These are phyloP conservation scores for Mycteria americana DNA, from an alignment of 2,797 vertebrate genomes.

Conservation along the genomic window DNA sequence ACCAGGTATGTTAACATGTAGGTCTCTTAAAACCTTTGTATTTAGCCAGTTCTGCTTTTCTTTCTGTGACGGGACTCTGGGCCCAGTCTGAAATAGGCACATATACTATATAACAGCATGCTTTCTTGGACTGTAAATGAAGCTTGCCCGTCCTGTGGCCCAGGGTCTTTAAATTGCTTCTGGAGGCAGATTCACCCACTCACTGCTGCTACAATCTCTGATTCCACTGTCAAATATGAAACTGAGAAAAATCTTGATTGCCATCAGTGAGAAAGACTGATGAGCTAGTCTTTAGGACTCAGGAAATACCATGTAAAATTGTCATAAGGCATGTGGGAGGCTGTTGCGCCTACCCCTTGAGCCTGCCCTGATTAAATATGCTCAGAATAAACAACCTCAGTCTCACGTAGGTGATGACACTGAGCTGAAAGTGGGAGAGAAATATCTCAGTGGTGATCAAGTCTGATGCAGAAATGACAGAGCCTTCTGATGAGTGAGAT, in stretches of 20 bases:
- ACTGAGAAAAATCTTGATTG: not conserved
- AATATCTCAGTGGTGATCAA: not conserved
- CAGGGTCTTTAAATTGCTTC: not conserved
- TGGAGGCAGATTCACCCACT: not conserved
- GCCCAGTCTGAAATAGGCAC: not conserved
- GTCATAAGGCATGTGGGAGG: not conserved
- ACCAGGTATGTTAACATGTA: not conserved
- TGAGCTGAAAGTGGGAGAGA: not conserved
- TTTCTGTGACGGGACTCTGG: not conserved
- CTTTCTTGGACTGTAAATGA: not conserved
- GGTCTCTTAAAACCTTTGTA: not conserved
- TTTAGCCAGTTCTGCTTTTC: not conserved
- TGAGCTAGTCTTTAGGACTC: not conserved
- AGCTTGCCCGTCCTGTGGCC: not conserved
- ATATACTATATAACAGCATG: fast-evolving
- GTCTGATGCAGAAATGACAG: not conserved
- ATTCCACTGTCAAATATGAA: not conserved
- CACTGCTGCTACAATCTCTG: not conserved
- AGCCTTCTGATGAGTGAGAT: not conserved
- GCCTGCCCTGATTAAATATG: not conserved
- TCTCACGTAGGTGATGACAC: not conserved
- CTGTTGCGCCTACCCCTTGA: not conserved
- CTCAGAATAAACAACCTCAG: not conserved
- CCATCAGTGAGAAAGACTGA: not conserved
- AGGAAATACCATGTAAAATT: not conserved